Conservation (phyloP, 2,113 vertebrate genomes). For the Taurulus bubalis region DNA sequence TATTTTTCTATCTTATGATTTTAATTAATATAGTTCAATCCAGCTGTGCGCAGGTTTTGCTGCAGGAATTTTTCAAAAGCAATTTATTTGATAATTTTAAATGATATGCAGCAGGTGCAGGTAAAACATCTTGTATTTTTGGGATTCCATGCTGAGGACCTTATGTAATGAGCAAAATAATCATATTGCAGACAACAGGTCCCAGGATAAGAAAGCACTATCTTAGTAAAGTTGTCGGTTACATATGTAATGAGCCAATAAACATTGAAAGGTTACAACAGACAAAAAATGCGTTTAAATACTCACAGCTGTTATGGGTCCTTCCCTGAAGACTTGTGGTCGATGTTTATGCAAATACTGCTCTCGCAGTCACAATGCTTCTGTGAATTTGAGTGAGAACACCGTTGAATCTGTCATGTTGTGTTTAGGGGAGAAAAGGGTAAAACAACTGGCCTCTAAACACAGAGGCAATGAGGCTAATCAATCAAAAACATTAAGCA, state of each 20-base stretch:
- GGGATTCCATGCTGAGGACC: not conserved
- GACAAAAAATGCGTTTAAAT: not conserved
- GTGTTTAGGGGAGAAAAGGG: constrained; percentile 36
- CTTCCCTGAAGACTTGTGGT: not conserved
- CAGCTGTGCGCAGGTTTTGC: not conserved
- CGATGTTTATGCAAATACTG: not conserved
- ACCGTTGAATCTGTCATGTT: constrained; percentile 28
- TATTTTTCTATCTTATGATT: not conserved
- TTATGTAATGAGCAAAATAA: not conserved
- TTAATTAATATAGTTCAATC: not conserved
- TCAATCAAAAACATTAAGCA: constrained; percentile 70
- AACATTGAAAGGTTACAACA: not conserved
- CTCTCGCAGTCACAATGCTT: constrained; percentile 14
- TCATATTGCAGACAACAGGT: not conserved
- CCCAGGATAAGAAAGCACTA: not conserved
- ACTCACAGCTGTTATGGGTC: not conserved
- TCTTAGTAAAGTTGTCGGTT: not conserved
- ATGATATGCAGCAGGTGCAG: not conserved
- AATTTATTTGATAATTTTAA: not conserved
- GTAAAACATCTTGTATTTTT: not conserved
- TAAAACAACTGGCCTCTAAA: constrained; percentile 51
- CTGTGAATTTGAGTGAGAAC: constrained; percentile 35
- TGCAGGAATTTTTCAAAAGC: not conserved
- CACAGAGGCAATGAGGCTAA: constrained; percentile 70
- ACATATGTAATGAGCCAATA: not conserved